Evolutionary conservation across 1,140 invertebrate genomes (phyloP), one percentile per base, ranked within the genome.

Genomic region (Atta colombica): DNA sequence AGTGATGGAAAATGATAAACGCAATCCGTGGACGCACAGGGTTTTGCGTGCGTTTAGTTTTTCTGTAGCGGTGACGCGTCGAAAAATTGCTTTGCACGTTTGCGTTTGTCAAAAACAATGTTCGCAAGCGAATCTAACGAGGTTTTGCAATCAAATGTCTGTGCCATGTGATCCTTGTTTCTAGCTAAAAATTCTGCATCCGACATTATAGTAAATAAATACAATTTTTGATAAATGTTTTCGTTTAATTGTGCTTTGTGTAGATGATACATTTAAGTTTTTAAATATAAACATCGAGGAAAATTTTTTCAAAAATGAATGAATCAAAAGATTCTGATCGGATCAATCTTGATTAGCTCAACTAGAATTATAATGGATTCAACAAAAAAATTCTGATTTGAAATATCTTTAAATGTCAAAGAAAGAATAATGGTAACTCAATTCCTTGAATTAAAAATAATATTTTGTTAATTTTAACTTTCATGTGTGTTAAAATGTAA

Each of bases 1-100:
- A 74, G 55, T 7, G 68, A 74, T 18, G 39, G 68, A 61, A 82
- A 82, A 74, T 74, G 80, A 84, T 84, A 74, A 75, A 61, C 53
- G 35, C 53, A n/a, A 14, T 35, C 55, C 8, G 8, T 45, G 8
- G 39, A 55, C 31, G 6, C 16, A 2, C 1, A n/a, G 2, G n/a
- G 25, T n/a, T 16, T 51, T 71, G 78, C 16, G 80, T 39, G 49
- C 39, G 51, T 51, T 35, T 75, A 49, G 55, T 75, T 84, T 84
- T 84, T 61, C 14, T 68, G 28, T 28, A 63, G n/a, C 55, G 4
- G 55, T 60, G 80, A 82, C 60, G 55, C 14, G 25, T 35, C 55
- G 80, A 61, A 63, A 82, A 75, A 61, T 61, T 61, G 53, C 68
- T 45, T 72, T 28, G 25, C 39, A 16, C 53, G 55, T 51, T 80